A percentile compares a stretch with the other conserved stretches of the same genome.
These are phyloP conservation scores for Temnothorax curvispinosus DNA, from an alignment of 1,140 invertebrate species.

Conservation along the genomic window DNA sequence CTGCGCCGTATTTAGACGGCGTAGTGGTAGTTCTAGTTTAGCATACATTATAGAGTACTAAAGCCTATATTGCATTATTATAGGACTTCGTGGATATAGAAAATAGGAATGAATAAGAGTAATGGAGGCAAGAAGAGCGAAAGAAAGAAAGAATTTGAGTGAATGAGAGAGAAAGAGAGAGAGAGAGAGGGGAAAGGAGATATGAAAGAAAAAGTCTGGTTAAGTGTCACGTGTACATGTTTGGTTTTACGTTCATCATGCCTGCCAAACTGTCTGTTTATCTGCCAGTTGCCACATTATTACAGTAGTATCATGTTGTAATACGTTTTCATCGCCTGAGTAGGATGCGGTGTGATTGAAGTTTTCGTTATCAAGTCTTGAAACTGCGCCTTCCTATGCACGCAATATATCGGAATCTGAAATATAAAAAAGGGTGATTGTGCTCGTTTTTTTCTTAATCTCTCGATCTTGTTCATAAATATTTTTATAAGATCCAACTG, in stretches of 20 bases:
- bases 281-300: slow-evolving; percentile 82
- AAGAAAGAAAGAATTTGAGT: slow-evolving; percentile 47
- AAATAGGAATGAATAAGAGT: slow-evolving; percentile 72
- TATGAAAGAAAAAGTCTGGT: slow-evolving; percentile 64
- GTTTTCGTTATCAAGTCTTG: slow-evolving; percentile 67
- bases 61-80: slow-evolving; percentile 79
- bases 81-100: slow-evolving; percentile 75
- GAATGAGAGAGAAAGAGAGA: slow-evolving; percentile 17
- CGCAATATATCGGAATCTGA: slow-evolving; percentile 61
- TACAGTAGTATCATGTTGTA: slow-evolving; percentile 66
- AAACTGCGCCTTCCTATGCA: slow-evolving; percentile 76
- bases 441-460: slow-evolving; percentile 78
- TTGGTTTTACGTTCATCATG: slow-evolving; percentile 83
- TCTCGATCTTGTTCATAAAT: slow-evolving; percentile 84
- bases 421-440: slow-evolving; percentile 72
- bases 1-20: slow-evolving; percentile 75
- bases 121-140: slow-evolving; percentile 54
- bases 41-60: slow-evolving; percentile 78
- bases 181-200: neutral
- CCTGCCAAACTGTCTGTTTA: slow-evolving; percentile 84
- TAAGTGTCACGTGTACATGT: slow-evolving; percentile 77
- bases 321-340: slow-evolving; percentile 73
- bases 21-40: slow-evolving; percentile 78
- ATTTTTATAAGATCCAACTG: slow-evolving; percentile 66
- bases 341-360: slow-evolving; percentile 74